Evolutionary conservation across 2,797 vertebrate genomes (phyloP), one percentile per base, ranked within the genome.

Genomic region (Iguana delicatissima): DNA sequence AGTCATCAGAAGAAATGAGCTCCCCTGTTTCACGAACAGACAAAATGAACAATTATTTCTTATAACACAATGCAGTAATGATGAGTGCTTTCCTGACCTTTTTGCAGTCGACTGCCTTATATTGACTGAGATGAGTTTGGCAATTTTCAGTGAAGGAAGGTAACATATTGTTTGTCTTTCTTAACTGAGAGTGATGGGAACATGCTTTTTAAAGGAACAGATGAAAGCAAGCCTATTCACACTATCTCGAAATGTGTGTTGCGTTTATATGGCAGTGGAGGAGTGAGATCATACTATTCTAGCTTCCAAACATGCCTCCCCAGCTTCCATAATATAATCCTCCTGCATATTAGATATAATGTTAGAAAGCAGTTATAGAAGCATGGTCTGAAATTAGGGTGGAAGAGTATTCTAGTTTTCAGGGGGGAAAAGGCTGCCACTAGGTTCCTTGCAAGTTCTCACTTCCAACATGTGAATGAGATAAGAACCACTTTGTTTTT

Each of bases 11-110:
- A 76, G 59, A 74, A 62, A 92, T 74, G 13, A 55, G 18, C 88
- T 82, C 86, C 76, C 12, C 42, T 7, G 5, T 24, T 80, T 69
- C 74, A 77, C 24, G 20, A 59, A 84, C 85, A 90, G 24, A 67
- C 72, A 86, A 90, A 90, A 80, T 42, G 18, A 90, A 0, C 0
- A 89, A 87, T 3, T 76, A 59, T 86, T 76, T 62, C 62, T 87
- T 12, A 55, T 24, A 35, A 89, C 87, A 50, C 42, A 69, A 74
- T 38, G 29, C 9, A 88, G 83, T 18, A 59, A 42, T 81, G 64
- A 20, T 52, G 67, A 73, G 22, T 77, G 59, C n/a, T 87, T 91
- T 84, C 35, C 59, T 74, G 46, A n/a, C 62, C 74, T 85, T 86
- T 92, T 29, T 86, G 20, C 12, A 26, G 10, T 20, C 59, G 62